Conservation (phyloP, 1,140 invertebrate species). For the Periplaneta americana region DNA sequence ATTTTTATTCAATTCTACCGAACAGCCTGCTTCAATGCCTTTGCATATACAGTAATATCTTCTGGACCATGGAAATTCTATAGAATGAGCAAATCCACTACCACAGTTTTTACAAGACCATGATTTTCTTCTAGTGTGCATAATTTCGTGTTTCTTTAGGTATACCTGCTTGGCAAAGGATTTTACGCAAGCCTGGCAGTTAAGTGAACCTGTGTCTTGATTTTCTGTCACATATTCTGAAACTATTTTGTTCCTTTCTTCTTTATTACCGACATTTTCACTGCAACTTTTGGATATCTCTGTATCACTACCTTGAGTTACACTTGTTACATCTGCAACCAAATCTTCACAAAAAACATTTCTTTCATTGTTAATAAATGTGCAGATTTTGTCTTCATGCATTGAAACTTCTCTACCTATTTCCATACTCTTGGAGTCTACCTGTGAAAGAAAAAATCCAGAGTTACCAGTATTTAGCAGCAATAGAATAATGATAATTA, state of each 20-base stretch:
- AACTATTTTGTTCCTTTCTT: neutral
- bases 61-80: neutral
- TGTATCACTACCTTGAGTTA: neutral
- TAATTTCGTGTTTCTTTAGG: neutral
- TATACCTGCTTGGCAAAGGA: neutral
- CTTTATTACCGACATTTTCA: neutral
- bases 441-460: no score
- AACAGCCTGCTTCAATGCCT: neutral
- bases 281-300: neutral
- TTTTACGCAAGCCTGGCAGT: neutral
- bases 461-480: no score
- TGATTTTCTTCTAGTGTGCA: neutral
- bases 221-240: neutral
- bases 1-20: neutral
- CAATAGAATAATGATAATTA: no score
- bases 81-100: neutral
- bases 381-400: no score
- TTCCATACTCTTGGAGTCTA: no score
- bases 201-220: neutral
- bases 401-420: no score
- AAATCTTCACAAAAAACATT: neutral
- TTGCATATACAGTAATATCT: neutral
- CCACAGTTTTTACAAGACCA: slow-evolving; percentile 11
- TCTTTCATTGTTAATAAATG: no score
- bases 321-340: neutral